These are phyloP conservation scores for Siniperca knerii DNA, from an alignment of 2,113 vertebrate genomes.

Conservation along the genomic window DNA sequence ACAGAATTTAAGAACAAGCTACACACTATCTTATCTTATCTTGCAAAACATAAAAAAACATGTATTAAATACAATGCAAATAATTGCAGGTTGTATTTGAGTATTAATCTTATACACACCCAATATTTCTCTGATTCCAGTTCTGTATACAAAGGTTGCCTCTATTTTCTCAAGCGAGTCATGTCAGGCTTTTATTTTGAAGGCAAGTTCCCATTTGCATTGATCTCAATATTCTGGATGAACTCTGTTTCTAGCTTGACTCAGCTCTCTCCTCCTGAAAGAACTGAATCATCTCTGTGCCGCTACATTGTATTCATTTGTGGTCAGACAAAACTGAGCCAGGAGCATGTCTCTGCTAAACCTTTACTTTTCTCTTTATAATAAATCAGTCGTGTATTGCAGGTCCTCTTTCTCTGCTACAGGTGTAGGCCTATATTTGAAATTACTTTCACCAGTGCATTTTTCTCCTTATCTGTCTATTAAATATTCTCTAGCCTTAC, in stretches of 20 bases:
- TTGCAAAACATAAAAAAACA: background rate
- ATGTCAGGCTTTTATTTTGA: constrained; percentile 57
- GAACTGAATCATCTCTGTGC: background rate
- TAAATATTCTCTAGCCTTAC: background rate
- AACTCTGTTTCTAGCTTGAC: constrained; percentile 3
- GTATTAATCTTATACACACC: background rate
- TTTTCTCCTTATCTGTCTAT: background rate
- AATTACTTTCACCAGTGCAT: background rate
- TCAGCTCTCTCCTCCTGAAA: background rate
- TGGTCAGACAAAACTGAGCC: background rate
- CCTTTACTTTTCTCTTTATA: background rate
- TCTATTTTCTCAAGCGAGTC: background rate
- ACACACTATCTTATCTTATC: background rate
- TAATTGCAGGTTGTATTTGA: too few relatives aligned
- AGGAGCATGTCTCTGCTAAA: background rate
- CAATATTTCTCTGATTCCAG: background rate
- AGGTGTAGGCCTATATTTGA: background rate
- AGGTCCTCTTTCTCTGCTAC: background rate
- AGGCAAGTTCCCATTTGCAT: background rate
- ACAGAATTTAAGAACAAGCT: background rate
- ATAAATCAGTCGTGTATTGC: background rate
- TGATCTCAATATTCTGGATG: background rate
- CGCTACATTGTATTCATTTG: background rate
- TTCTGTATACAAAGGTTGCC: background rate
- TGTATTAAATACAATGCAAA: too few relatives aligned